Evolutionary conservation across 92 coral and sea anemone genomes (phyloP), one percentile per base, ranked within the genome.

Genomic region (Actinernus sp.): DNA sequence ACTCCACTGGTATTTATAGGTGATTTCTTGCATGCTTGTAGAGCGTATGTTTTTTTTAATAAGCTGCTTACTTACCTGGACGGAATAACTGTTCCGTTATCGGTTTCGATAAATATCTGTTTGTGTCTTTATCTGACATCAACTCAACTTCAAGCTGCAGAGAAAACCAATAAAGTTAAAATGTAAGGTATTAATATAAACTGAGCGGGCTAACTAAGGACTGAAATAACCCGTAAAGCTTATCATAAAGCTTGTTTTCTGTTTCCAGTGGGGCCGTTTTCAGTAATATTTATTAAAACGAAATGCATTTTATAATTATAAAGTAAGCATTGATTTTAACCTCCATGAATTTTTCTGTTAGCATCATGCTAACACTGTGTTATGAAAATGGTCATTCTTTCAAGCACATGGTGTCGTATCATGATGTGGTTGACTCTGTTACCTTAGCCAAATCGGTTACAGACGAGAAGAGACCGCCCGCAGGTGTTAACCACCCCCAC

Each of bases 401-500:
- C n/a, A n/a, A n/a, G n/a, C n/a, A n/a, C n/a, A n/a, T n/a, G n/a
- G n/a, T n/a, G n/a, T n/a, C n/a, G n/a, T n/a, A n/a, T n/a, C n/a
- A n/a, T n/a, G n/a, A n/a, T n/a, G n/a, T n/a, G n/a, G n/a, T n/a
- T n/a, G n/a, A n/a, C 41, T 36, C 14, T 36, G 8, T 49, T 41
- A 90, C 98, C 94, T 91, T 73, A 9, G 98, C 97, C 55, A 93
- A 69, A 51, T 93, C 98, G 13, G 52, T 61, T 6, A 90, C 97
- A 1, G 85, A 76, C 12, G 98, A 59, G 58, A 90, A 82, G 50
- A 78, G 37, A 29, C 98, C 98, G 0, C 85, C 98, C 1, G 89
- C 67, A 7, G 98, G 94, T 13, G 90, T 67, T 28, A 93, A 64
- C 97, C 97, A 93, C 45, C 98, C 98, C 98, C 98, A 93, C 39